Percentiles rank a stretch among this genome's conserved stretches.
These are phyloP conservation scores for Melanchra persicariae DNA, from an alignment of 2,888 invertebrate species.

Conservation along the genomic window DNA sequence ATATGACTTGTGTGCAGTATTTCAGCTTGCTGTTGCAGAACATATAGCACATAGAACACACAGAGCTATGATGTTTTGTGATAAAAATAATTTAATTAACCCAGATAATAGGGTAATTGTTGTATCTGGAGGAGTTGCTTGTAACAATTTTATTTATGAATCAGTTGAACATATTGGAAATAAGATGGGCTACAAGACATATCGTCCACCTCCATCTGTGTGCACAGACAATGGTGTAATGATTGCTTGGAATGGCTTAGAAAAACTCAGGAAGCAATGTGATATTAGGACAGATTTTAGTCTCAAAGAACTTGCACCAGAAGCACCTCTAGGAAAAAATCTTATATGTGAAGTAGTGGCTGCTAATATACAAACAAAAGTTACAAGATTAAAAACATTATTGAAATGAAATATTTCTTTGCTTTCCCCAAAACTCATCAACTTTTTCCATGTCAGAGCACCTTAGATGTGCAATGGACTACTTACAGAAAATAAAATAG, in stretches of 20 bases:
- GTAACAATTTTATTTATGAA: constrained; percentile 95
- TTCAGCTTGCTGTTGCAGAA: constrained; percentile 93
- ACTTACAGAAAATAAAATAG: constrained; percentile 10
- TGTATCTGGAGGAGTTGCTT: constrained; percentile 99
- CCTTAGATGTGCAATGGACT: too few species aligned
- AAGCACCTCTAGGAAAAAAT: constrained; percentile 92
- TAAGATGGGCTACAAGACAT: constrained; percentile 92
- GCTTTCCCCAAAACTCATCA: neutral
- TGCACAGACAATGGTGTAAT: constrained; percentile 99
- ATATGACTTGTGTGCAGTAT: constrained; percentile 96
- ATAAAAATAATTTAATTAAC: constrained; percentile 90
- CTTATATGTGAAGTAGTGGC: constrained; percentile 90
- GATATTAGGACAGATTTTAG: constrained; percentile 89
- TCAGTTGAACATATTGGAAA: constrained; percentile 93
- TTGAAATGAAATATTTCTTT: constrained; percentile 38
- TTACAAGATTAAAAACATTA: constrained; percentile 77
- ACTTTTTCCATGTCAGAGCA: too few species aligned
- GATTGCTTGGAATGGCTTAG: constrained; percentile 99
- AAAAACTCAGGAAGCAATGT: constrained; percentile 91
- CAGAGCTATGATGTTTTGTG: constrained; percentile 95
- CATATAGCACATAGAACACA: constrained; percentile 96
- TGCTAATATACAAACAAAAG: constrained; percentile 87
- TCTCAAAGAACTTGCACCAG: constrained; percentile 90
- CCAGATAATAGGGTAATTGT: constrained; percentile 92
- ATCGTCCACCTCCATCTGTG: constrained; percentile 95